These are phyloP conservation scores for Nasonia vitripennis DNA, from an alignment of 1,140 invertebrate species.

Conservation along the genomic window DNA sequence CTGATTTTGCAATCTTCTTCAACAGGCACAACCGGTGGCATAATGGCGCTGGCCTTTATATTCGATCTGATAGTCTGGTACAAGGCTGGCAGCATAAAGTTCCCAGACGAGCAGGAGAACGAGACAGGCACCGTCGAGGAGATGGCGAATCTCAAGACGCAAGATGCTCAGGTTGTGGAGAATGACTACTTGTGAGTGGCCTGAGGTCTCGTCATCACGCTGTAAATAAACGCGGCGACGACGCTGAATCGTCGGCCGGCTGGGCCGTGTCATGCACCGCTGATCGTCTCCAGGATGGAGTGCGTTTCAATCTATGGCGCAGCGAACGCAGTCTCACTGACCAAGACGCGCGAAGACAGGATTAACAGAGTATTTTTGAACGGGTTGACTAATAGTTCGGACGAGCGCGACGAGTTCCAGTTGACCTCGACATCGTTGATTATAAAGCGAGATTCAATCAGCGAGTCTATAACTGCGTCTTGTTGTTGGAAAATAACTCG, in stretches of 20 bases:
- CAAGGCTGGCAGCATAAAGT: slow-evolving; percentile 85
- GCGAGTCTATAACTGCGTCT: background rate
- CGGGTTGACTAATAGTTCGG: background rate
- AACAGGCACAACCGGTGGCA: slow-evolving; percentile 85
- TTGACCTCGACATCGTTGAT: background rate
- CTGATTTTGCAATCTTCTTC: slow-evolving; percentile 18
- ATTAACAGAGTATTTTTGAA: background rate
- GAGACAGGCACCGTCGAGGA: slow-evolving; percentile 68
- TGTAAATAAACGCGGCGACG: background rate
- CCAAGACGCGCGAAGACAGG: background rate
- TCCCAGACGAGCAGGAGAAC: slow-evolving; percentile 77
- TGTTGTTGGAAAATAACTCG: background rate
- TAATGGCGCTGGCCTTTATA: slow-evolving; percentile 88
- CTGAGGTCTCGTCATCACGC: background rate
- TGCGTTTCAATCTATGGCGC: background rate
- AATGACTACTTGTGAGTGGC: slow-evolving; percentile 68
- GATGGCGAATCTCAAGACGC: slow-evolving; percentile 71
- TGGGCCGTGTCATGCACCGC: no score
- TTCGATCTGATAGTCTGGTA: slow-evolving; percentile 90
- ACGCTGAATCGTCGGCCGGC: background rate
- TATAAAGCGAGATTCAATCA: no score
- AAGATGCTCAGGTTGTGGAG: slow-evolving; percentile 67
- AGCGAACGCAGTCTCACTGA: background rate
- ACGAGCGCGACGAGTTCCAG: background rate
- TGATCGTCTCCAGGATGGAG: background rate